phyloP scores from a whole-genome alignment of 2,797 vertebrate species.

The Psittacula echo region DNA sequence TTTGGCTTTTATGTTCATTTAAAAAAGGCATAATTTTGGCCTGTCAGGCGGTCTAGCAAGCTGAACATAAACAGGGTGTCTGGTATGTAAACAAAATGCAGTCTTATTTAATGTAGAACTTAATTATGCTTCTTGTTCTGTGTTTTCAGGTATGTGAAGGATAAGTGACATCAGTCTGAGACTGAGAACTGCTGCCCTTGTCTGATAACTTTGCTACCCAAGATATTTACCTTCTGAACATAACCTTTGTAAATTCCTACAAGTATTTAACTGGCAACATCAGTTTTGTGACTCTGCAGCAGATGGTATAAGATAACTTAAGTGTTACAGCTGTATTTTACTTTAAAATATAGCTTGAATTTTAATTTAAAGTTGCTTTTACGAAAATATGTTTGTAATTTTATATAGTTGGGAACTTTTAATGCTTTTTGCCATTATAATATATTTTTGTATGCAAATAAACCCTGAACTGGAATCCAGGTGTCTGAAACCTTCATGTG shows the following conservation, averaged over 20 bases:
- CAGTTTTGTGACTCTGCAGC: slow-evolving; percentile 23
- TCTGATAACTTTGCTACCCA: neutral
- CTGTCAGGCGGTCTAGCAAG: neutral
- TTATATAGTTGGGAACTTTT: slow-evolving; percentile 87
- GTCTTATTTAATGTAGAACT: neutral
- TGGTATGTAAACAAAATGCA: neutral
- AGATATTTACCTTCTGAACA: neutral
- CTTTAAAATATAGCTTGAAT: slow-evolving; percentile 80
- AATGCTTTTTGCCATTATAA: slow-evolving; percentile 82
- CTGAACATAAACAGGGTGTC: neutral
- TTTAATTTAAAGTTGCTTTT: slow-evolving; percentile 91
- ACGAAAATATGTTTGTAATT: slow-evolving; percentile 92
- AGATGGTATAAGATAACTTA: slow-evolving; percentile 39
- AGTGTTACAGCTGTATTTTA: slow-evolving; percentile 69
- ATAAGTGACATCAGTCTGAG: neutral
- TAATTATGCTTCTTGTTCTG: neutral
- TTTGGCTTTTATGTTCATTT: neutral
- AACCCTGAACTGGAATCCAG: slow-evolving; percentile 69
- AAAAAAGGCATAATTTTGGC: neutral
- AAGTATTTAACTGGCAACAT: slow-evolving; percentile 35
- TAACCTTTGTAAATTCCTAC: slow-evolving; percentile 1
- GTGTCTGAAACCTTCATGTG: slow-evolving; percentile 24
- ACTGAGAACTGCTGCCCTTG: slow-evolving; percentile 28
- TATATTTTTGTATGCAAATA: slow-evolving; percentile 98
- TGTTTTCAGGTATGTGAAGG: slow-evolving; percentile 76